phyloP scores from a whole-genome alignment of 2,797 vertebrate species.

The Alauda arvensis region DNA sequence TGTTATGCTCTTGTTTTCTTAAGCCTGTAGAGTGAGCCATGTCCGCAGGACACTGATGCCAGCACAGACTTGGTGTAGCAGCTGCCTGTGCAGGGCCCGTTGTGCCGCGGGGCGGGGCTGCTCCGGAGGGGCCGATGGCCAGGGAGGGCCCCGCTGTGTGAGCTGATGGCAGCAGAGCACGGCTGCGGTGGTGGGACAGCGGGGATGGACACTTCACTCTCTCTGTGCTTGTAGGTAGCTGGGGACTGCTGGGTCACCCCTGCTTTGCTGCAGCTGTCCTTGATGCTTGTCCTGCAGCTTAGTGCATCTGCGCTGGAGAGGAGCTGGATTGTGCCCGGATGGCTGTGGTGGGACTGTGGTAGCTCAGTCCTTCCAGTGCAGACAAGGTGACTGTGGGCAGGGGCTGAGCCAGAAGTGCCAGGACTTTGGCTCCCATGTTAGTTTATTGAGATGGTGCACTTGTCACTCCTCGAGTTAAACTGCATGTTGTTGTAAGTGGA shows the following conservation, averaged over 20 bases:
- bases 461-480: background rate
- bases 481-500: background rate
- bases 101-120: background rate
- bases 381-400: background rate
- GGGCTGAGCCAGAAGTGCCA: background rate
- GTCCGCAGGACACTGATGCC: fast-evolving
- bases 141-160: background rate
- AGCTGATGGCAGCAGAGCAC: fast-evolving
- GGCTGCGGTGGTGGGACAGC: fast-evolving
- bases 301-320: fast-evolving
- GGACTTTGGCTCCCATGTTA: fast-evolving
- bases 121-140: fast-evolving
- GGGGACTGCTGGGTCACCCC: background rate
- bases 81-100: background rate
- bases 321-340: fast-evolving
- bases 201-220: fast-evolving
- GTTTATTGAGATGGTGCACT: background rate
- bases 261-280: background rate
- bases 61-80: fast-evolving
- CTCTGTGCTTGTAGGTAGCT: too few species aligned
- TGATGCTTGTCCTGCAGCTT: background rate
- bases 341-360: fast-evolving
- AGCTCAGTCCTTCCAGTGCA: fast-evolving
- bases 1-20: background rate
- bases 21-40: background rate